Evolutionary conservation across 2,888 invertebrate genomes (phyloP), one percentile per base, ranked within the genome.

Genomic region (Piscicola geometra): DNA sequence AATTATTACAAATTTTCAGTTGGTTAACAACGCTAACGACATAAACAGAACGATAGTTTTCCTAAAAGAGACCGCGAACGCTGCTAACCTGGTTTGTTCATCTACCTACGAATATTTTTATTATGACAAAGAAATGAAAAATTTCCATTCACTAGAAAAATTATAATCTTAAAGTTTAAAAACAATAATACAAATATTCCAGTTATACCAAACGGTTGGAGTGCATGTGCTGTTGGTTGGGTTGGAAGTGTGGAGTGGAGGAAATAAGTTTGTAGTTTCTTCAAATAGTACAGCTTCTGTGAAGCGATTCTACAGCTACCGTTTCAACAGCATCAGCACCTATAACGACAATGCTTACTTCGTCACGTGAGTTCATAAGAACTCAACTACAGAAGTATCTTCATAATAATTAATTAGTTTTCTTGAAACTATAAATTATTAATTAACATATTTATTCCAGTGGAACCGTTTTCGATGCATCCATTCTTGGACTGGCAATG

Each of bases 191-290:
- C 41, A 41, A 41, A 41, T 9, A 15, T 41, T 41, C 15, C 73
- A 73, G 73, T 25, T 73, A 0, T 73, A 64, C 36, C 64, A 73
- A 36, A 47, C 73, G 30, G 64, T 64, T 9, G 64, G 64, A 12
- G 30, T 73, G n/a, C 56, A 50, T n/a, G 60, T 73, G 1, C 25
- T 73, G 25, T 35, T 73, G 25, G 73, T 73, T 18, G 73, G 73
- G 21, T 9, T 36, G 18, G 73, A 73, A 64, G 35, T 60, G 28
- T 73, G 73, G 73, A 21, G 12, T 25, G 60, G 25, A 18, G n/a
- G 28, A 35, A 36, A 73, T 36, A 32, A 73, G 33, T 60, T 73
- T 32, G 9, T 1, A 60, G 36, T 73, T 25, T 18, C 15, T 25
- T 21, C 73, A 25, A 64, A 64, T 30, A 35, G 35, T 15, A n/a